Evolutionary conservation across 2,113 vertebrate genomes (phyloP).

Genomic region (Psettodes erumei): DNA sequence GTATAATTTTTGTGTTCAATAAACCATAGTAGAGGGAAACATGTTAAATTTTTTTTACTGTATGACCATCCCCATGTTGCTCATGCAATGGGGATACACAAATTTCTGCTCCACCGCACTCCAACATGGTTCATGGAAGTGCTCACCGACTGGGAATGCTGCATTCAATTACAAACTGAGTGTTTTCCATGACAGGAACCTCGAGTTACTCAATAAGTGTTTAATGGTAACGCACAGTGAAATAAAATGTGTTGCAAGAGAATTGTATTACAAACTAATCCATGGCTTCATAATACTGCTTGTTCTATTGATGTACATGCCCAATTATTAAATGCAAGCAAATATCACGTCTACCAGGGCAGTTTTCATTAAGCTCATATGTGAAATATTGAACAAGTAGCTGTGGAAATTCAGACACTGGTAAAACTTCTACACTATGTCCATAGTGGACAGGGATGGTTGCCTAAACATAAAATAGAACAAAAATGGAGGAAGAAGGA

Average conservation of each 20-base stretch:
- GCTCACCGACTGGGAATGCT: conserved; percentile 22
- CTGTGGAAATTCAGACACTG: conserved; percentile 15
- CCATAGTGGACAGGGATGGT: neutral
- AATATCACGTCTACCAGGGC: conserved; percentile 24
- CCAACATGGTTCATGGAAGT: conserved; percentile 22
- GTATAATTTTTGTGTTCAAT: neutral
- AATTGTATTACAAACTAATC: conserved; percentile 44
- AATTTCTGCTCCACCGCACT: conserved; percentile 10
- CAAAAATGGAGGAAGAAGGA: conserved; percentile 5
- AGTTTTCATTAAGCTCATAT: conserved; percentile 5
- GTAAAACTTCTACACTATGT: conserved; percentile 1
- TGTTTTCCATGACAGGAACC: conserved; percentile 44
- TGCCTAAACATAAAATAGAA: neutral
- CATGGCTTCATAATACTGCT: conserved; percentile 46
- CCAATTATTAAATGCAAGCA: conserved; percentile 37
- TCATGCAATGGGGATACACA: neutral
- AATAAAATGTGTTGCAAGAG: conserved; percentile 1
- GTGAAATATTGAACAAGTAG: conserved; percentile 21
- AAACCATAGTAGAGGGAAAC: neutral
- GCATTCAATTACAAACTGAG: conserved; percentile 31
- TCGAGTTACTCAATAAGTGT: neutral
- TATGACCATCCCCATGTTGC: neutral
- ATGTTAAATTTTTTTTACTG: neutral
- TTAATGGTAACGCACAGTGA: conserved; percentile 1
- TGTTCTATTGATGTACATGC: conserved; percentile 60